These are phyloP conservation scores for Notothenia coriiceps DNA, from an alignment of 2,113 vertebrate species.

Conservation along the genomic window DNA sequence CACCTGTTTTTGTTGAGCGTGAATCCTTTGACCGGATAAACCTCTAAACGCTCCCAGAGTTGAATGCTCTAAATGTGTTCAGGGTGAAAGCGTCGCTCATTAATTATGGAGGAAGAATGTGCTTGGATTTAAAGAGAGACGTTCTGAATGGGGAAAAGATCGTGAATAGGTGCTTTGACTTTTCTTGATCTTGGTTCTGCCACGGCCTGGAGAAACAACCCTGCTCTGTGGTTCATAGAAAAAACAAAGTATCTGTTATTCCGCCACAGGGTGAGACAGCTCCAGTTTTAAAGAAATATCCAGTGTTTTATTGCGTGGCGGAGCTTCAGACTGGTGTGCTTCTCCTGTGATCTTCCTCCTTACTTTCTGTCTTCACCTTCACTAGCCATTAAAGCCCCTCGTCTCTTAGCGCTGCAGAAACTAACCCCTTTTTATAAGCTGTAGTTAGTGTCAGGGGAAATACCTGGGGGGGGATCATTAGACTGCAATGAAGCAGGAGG, in stretches of 20 bases:
- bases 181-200: conserved; percentile 9
- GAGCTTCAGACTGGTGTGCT: conserved; percentile 45
- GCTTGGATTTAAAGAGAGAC: conserved; percentile 17
- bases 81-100: neutral
- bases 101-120: conserved; percentile 5
- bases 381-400: conserved; percentile 48
- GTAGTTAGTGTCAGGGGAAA: conserved; percentile 73
- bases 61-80: neutral
- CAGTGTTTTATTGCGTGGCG: conserved; percentile 25
- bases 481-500: conserved; percentile 76
- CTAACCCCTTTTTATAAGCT: conserved; percentile 73
- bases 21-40: neutral
- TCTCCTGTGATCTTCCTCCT: conserved; percentile 53
- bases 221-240: conserved; percentile 10
- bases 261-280: conserved; percentile 18
- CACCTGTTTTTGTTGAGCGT: conserved; percentile 25
- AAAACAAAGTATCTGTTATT: conserved; percentile 34
- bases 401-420: conserved; percentile 54
- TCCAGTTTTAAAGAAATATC: conserved; percentile 31
- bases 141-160: neutral
- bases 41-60: neutral
- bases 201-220: conserved; percentile 3
- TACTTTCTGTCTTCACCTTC: conserved; percentile 48
- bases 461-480: conserved; percentile 79
- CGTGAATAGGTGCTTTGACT: neutral